Percentiles rank a stretch among this genome's conserved stretches.
phyloP scores from a whole-genome alignment of 2,113 vertebrate species.

The Sminthopsis crassicaudata region DNA sequence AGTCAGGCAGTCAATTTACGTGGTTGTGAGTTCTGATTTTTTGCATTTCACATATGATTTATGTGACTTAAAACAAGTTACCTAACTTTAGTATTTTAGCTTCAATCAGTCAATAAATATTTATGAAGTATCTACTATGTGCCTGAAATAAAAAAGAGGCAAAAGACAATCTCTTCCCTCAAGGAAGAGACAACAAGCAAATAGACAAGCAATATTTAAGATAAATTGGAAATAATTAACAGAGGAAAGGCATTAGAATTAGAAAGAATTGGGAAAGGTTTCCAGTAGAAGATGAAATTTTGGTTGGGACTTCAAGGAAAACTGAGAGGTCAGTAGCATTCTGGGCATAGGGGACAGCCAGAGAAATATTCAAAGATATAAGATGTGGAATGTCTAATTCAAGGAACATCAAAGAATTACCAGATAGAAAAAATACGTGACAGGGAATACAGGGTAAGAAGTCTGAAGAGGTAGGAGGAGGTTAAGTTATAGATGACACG shows the following conservation, averaged over 20 bases:
- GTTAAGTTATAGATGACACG: neutral
- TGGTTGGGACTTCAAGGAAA: neutral
- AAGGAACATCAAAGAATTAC: neutral
- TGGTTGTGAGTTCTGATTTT: neutral
- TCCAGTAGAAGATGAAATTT: neutral
- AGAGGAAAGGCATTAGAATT: neutral
- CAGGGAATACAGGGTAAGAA: no score
- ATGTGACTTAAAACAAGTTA: neutral
- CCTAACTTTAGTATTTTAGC: neutral
- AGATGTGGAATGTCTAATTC: neutral
- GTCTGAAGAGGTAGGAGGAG: neutral
- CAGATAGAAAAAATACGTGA: neutral
- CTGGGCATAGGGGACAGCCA: neutral
- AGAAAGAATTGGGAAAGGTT: neutral
- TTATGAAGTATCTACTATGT: neutral
- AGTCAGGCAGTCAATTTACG: neutral
- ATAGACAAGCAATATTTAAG: neutral
- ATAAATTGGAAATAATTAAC: neutral
- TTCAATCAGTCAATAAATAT: neutral
- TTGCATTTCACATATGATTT: neutral
- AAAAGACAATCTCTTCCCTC: neutral
- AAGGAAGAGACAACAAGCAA: neutral
- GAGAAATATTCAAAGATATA: neutral
- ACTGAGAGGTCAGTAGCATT: neutral
- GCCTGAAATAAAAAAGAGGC: neutral